Conservation (phyloP, 2,113 vertebrate species). For the Melanotaenia duboulayi region DNA sequence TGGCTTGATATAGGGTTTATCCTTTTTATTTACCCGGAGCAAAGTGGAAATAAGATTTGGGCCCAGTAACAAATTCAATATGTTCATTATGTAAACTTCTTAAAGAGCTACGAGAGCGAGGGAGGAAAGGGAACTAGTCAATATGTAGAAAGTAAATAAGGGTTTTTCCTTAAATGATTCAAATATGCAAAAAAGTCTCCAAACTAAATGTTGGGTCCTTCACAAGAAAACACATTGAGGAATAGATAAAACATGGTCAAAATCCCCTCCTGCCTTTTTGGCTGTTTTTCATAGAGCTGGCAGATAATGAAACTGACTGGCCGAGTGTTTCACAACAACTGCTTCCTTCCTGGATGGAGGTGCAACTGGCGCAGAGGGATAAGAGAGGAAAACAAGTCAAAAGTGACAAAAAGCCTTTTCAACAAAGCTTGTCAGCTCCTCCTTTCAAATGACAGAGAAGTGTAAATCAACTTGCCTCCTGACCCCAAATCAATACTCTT, state of each 20-base stretch:
- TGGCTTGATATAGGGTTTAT: constrained; percentile 82
- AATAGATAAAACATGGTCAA: constrained; percentile 38
- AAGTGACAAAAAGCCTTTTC: constrained; percentile 77
- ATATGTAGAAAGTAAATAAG: constrained; percentile 46
- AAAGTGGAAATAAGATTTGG: constrained; percentile 75
- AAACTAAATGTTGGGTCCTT: constrained; percentile 38
- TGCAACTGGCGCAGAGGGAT: constrained; percentile 36
- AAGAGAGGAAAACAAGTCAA: constrained; percentile 46
- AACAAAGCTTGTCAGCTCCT: constrained; percentile 68
- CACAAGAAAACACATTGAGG: constrained; percentile 41
- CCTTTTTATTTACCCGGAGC: constrained; percentile 81
- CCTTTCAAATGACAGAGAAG: constrained; percentile 65
- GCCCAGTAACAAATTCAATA: constrained; percentile 83
- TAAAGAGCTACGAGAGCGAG: constrained; percentile 46
- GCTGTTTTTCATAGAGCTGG: constrained; percentile 55
- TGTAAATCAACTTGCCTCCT: constrained; percentile 79
- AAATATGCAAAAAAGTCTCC: constrained; percentile 19
- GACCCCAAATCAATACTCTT: constrained; percentile 58
- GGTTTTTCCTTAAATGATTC: constrained; percentile 31
- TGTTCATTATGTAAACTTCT: constrained; percentile 83
- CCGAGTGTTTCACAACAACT: constrained; percentile 73
- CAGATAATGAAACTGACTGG: constrained; percentile 52
- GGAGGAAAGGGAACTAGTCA: constrained; percentile 28
- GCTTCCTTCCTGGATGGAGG: constrained; percentile 74
- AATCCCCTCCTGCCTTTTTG: constrained; percentile 34